phyloP scores from a whole-genome alignment of 30 jellyfish, hydroid and myxozoan genomes.

The Chrysaora quinquecirrha region DNA sequence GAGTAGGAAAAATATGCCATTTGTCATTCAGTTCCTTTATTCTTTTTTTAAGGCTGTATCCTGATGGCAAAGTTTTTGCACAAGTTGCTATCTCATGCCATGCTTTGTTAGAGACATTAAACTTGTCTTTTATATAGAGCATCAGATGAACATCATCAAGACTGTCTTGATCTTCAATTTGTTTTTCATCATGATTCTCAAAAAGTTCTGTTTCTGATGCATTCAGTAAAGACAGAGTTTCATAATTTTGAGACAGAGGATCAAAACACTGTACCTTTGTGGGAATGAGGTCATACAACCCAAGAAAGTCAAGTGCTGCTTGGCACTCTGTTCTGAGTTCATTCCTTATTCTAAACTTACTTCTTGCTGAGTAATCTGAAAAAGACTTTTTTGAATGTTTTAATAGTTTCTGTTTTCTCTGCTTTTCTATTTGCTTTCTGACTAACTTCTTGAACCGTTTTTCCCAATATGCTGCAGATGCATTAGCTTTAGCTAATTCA shows the following conservation, averaged over 20 bases:
- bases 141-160: slow-evolving; percentile 16
- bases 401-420: neutral
- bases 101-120: slow-evolving; percentile 16
- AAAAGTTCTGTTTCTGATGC: neutral
- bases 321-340: slow-evolving; percentile 3
- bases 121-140: slow-evolving; percentile 27
- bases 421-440: neutral
- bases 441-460: neutral
- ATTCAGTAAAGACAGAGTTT: neutral
- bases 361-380: neutral
- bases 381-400: neutral
- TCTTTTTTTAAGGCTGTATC: neutral
- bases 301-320: slow-evolving; percentile 13
- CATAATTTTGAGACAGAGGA: neutral
- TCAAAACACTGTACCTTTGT: neutral
- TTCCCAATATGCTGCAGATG: neutral
- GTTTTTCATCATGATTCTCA: neutral
- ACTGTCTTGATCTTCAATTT: neutral
- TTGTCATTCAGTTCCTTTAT: neutral
- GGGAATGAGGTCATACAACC: slow-evolving; percentile 4
- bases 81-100: slow-evolving; percentile 5
- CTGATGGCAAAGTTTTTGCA: neutral
- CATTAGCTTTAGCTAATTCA: neutral
- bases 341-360: neutral
- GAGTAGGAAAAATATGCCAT: neutral